Evolutionary conservation across 2,113 vertebrate genomes (phyloP).

Genomic region (Shinisaurus crocodilurus): DNA sequence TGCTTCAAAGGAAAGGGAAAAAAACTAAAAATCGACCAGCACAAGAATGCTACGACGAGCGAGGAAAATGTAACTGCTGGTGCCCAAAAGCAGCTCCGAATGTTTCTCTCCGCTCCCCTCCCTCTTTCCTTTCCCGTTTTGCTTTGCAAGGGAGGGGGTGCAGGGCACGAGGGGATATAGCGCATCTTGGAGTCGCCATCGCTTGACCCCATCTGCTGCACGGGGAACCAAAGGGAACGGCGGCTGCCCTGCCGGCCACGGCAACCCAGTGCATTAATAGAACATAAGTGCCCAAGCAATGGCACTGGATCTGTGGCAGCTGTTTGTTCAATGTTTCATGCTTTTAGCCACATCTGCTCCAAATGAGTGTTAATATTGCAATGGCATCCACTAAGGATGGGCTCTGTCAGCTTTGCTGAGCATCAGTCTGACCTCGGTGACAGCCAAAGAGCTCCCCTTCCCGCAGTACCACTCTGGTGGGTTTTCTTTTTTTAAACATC

Average conservation of each 20-base stretch:
- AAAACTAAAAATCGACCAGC: not conserved
- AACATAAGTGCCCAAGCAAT: conserved; percentile 84
- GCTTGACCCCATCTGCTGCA: conserved; percentile 63
- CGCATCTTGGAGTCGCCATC: not conserved
- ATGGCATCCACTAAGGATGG: conserved; percentile 87
- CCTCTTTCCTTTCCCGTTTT: not conserved
- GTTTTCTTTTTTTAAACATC: not conserved
- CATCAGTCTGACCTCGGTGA: conserved; percentile 86
- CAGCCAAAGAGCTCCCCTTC: conserved; percentile 76
- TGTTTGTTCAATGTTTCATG: conserved; percentile 99
- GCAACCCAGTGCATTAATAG: conserved; percentile 77
- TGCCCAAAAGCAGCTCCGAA: not conserved
- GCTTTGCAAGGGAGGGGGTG: not conserved
- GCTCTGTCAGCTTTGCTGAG: conserved; percentile 94
- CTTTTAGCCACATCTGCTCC: conserved; percentile 97
- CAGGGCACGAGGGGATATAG: not conserved
- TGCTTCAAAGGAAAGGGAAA: not conserved
- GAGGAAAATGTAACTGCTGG: not conserved
- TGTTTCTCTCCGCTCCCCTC: not conserved
- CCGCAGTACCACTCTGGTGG: conserved; percentile 45
- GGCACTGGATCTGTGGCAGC: conserved; percentile 93
- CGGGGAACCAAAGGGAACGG: conserved; percentile 50
- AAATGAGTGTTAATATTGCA: conserved; percentile 98
- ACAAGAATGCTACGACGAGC: no score
- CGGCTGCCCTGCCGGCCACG: conserved; percentile 67